phyloP scores from a whole-genome alignment of 2,797 vertebrate species.

The Salarias fasciatus region DNA sequence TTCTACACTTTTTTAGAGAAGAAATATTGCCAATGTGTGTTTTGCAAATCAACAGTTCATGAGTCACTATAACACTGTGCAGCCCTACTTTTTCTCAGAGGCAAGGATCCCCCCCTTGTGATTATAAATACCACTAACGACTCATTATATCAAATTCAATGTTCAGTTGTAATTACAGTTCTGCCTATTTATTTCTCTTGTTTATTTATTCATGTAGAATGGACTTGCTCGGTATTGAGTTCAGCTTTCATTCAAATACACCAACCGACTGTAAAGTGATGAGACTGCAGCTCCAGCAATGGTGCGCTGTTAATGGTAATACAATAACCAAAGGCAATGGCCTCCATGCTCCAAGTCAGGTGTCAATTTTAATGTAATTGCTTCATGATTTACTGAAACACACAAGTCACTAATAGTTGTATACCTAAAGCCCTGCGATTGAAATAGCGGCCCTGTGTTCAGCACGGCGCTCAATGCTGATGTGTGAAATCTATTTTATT shows the following conservation, averaged over 20 bases:
- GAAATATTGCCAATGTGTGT: too few species aligned
- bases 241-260: conserved; percentile 35
- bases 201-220: conserved; percentile 52
- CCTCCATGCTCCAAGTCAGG: conserved; percentile 11
- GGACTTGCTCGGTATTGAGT: conserved; percentile 57
- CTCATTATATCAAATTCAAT: conserved; percentile 26
- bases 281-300: conserved; percentile 39
- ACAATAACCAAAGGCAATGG: conserved; percentile 51
- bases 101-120: neutral
- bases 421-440: conserved; percentile 24
- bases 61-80: too few species aligned
- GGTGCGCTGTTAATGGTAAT: conserved; percentile 51
- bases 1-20: too few species aligned
- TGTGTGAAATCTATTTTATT: conserved; percentile 29
- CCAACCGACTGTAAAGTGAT: conserved; percentile 26
- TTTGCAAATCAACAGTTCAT: too few species aligned
- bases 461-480: conserved; percentile 8
- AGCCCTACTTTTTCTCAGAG: neutral
- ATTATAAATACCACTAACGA: conserved; percentile 11
- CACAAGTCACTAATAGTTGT: conserved; percentile 27
- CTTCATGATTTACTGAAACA: conserved; percentile 69
- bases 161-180: conserved; percentile 29
- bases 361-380: conserved; percentile 54
- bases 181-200: conserved; percentile 19
- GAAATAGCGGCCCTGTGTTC: conserved; percentile 16